These are phyloP conservation scores for Phainopepla nitens DNA, from an alignment of 2,113 vertebrate species.

Conservation along the genomic window DNA sequence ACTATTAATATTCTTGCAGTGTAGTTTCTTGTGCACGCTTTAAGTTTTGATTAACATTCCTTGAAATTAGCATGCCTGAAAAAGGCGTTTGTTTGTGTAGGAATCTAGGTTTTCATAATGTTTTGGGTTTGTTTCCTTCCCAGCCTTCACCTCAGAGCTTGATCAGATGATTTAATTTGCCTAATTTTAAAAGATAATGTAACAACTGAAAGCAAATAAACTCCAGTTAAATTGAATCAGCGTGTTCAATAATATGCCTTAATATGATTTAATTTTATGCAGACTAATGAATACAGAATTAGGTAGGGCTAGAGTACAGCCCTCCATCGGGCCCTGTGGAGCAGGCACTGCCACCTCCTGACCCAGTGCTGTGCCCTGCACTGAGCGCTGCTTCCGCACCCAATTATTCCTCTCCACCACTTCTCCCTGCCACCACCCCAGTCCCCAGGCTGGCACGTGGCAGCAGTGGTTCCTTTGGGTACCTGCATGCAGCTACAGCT, in stretches of 20 bases:
- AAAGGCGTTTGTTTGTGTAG: constrained; percentile 61
- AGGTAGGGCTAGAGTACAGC: not conserved
- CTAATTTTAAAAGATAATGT: constrained; percentile 46
- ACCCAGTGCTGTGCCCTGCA: not conserved
- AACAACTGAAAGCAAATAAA: constrained; percentile 69
- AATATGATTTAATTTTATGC: constrained; percentile 68
- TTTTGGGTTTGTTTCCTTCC: constrained; percentile 13
- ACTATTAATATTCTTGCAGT: constrained; percentile 21
- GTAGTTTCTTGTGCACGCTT: constrained; percentile 14
- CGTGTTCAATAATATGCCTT: constrained; percentile 35
- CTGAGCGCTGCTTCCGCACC: accelerated
- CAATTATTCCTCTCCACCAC: not conserved
- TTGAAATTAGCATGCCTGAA: constrained; percentile 14
- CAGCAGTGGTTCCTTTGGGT: not conserved
- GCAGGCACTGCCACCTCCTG: constrained; percentile 23
- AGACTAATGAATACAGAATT: constrained; percentile 59
- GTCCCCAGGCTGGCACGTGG: not conserved
- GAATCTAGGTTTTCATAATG: constrained; percentile 8
- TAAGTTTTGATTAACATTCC: constrained; percentile 51
- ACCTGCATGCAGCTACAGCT: not conserved
- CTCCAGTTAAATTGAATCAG: constrained; percentile 64
- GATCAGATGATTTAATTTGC: constrained; percentile 63
- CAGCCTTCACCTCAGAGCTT: constrained; percentile 8
- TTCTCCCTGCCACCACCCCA: not conserved
- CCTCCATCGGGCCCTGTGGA: not conserved